Conservation (phyloP, 2,797 vertebrate genomes). For the Tokudaia tokunoshimensis region DNA sequence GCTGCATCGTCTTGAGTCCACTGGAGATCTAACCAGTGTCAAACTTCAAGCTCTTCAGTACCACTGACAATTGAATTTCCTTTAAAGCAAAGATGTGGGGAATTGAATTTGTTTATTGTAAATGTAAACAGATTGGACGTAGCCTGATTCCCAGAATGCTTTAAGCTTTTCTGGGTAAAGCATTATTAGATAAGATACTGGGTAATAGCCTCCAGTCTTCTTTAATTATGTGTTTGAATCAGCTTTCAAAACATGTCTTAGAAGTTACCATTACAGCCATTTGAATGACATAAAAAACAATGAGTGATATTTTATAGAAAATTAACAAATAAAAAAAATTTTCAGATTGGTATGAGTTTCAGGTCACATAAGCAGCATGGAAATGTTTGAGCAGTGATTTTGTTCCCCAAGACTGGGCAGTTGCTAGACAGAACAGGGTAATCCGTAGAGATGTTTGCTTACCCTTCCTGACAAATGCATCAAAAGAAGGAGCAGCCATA, state of each 20-base stretch:
- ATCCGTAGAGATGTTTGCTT: not conserved
- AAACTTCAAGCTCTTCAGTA: slow-evolving; percentile 53
- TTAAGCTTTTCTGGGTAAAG: slow-evolving; percentile 56
- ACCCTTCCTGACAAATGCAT: not conserved
- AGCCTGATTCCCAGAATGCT: slow-evolving; percentile 67
- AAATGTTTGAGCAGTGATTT: not conserved
- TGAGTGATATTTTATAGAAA: slow-evolving; percentile 30
- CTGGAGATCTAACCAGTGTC: slow-evolving; percentile 53
- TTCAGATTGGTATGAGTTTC: not conserved
- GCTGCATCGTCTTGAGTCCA: slow-evolving; percentile 50
- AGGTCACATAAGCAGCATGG: not conserved
- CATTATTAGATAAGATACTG: slow-evolving; percentile 69
- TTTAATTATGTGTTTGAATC: slow-evolving; percentile 50
- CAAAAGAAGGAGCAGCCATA: not conserved
- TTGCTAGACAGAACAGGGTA: not conserved
- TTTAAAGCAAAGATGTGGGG: slow-evolving; percentile 70
- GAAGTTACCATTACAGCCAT: not conserved
- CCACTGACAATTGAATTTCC: slow-evolving; percentile 71
- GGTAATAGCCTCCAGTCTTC: not conserved
- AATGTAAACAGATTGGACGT: slow-evolving; percentile 66
- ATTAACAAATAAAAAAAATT: not conserved
- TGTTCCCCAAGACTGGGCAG: not conserved
- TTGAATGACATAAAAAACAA: not conserved
- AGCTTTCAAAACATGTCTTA: slow-evolving; percentile 29
- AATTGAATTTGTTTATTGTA: slow-evolving; percentile 76